phyloP scores from a whole-genome alignment of 2,888 invertebrate species.

The Drosophila subquinaria region DNA sequence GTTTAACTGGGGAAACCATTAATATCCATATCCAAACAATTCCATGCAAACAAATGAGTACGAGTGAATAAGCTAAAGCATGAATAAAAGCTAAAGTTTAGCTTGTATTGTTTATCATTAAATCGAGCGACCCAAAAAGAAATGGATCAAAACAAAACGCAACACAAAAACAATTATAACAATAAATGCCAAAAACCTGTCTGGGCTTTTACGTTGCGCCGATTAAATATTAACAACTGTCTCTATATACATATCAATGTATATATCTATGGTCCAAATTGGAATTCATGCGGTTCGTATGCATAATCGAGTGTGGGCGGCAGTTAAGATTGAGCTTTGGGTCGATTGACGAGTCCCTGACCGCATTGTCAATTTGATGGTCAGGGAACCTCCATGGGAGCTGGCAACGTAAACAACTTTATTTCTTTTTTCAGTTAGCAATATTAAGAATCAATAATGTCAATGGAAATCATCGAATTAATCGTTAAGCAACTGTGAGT shows the following conservation, averaged over 20 bases:
- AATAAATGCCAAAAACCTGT: slow-evolving; percentile 38
- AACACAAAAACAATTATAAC: slow-evolving; percentile 13
- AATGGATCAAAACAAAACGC: slow-evolving; percentile 58
- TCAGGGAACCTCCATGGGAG: slow-evolving; percentile 23
- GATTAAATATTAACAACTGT: slow-evolving; percentile 31
- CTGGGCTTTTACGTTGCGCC: slow-evolving; percentile 42
- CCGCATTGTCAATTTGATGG: slow-evolving; percentile 33
- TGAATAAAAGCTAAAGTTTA: slow-evolving; percentile 32
- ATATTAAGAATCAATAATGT: slow-evolving; percentile 21
- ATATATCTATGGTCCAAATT: slow-evolving; percentile 22
- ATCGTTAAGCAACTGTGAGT: background rate
- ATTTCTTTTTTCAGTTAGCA: slow-evolving; percentile 2
- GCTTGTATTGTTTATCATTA: slow-evolving; percentile 49
- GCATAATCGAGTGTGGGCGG: slow-evolving; percentile 30
- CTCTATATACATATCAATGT: background rate
- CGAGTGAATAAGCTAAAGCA: slow-evolving; percentile 7
- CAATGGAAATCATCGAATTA: slow-evolving; percentile 4
- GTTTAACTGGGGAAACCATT: background rate
- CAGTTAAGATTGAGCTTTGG: slow-evolving; percentile 6
- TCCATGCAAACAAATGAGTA: slow-evolving; percentile 45
- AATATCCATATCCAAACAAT: slow-evolving; percentile 8
- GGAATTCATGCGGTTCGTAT: slow-evolving; percentile 12
- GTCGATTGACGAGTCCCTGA: slow-evolving; percentile 34
- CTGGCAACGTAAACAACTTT: slow-evolving; percentile 16
- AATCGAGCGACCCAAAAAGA: slow-evolving; percentile 62